Evolutionary conservation across 2,113 vertebrate genomes (phyloP).

Genomic region (Craseonycteris thonglongyai): DNA sequence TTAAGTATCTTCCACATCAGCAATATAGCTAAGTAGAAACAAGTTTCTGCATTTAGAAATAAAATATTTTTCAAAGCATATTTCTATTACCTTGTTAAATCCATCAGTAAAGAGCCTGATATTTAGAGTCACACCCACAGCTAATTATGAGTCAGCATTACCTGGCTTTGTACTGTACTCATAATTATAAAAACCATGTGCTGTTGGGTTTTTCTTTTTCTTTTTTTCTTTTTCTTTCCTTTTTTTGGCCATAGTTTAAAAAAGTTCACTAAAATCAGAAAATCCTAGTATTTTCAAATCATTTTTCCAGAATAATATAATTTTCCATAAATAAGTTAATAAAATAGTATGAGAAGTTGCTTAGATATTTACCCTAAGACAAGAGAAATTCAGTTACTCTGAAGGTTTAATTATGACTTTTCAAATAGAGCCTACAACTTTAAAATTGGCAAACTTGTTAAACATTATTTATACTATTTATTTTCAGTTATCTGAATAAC

Average conservation of each 20-base stretch:
- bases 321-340: background rate
- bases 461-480: background rate
- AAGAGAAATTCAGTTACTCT: background rate
- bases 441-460: background rate
- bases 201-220: background rate
- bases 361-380: background rate
- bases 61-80: background rate
- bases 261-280: background rate
- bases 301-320: background rate
- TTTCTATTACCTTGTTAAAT: background rate
- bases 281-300: background rate
- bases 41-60: background rate
- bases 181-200: background rate
- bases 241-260: background rate
- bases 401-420: background rate
- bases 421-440: background rate
- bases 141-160: background rate
- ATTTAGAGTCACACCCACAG: background rate
- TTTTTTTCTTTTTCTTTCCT: no score
- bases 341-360: background rate
- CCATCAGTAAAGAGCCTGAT: background rate
- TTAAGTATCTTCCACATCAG: background rate
- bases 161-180: background rate
- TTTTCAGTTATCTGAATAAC: background rate
- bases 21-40: background rate